A percentile compares a stretch with the other conserved stretches of the same genome.
Conservation (phyloP, 1,140 invertebrate species). For the Aphaenogaster floridana region DNA sequence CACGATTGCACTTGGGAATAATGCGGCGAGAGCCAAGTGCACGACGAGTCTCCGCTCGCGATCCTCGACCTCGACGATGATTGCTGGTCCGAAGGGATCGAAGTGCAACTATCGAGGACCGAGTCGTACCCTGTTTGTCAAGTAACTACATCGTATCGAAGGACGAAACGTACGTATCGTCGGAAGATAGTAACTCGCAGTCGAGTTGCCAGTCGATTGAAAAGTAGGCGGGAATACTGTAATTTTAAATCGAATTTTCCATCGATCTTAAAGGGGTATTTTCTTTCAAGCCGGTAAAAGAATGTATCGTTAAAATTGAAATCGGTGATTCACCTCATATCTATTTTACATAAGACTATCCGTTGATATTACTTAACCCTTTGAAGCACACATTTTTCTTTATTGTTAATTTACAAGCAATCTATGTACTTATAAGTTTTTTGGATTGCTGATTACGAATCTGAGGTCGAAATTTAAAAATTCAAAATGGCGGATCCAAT, state of each 20-base stretch:
- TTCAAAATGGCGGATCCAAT: too few relatives aligned
- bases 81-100: conserved; percentile 46
- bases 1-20: conserved; percentile 56
- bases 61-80: conserved; percentile 43
- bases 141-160: conserved; percentile 28
- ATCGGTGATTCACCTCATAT: neutral
- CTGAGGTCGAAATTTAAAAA: too few relatives aligned
- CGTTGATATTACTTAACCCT: neutral
- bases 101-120: conserved; percentile 35
- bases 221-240: neutral
- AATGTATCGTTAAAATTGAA: neutral
- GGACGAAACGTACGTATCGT: neutral
- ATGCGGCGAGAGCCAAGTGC: conserved; percentile 27
- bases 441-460: too few relatives aligned
- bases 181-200: neutral
- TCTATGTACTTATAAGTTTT: too few relatives aligned
- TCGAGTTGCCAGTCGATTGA: conserved; percentile 15
- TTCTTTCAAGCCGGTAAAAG: neutral
- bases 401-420: too few relatives aligned
- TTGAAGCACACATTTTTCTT: too few relatives aligned
- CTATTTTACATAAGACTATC: neutral
- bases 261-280: neutral
- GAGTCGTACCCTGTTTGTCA: conserved; percentile 41
- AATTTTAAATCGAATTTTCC: neutral
- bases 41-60: conserved; percentile 16